A percentile compares a stretch with the other conserved stretches of the same genome.
Evolutionary conservation across 1,140 invertebrate genomes (phyloP).

Genomic region (Hestina assimilis): DNA sequence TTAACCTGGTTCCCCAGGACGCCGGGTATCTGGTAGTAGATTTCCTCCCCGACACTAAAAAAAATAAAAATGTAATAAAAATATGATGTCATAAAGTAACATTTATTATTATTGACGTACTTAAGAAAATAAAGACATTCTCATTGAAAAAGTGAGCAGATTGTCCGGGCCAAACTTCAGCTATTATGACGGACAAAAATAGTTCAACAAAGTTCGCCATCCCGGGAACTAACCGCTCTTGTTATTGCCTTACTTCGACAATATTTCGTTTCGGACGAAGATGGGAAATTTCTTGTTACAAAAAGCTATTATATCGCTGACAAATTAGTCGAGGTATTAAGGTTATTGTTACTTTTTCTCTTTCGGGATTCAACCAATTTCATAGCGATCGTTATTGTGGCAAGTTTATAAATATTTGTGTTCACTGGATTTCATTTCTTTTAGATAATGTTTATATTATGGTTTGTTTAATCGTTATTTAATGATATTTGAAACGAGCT

Average conservation of each 20-base stretch:
- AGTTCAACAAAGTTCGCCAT: slow-evolving; percentile 54
- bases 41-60: too few species aligned
- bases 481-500: too few species aligned
- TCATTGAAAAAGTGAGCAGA: slow-evolving; percentile 45
- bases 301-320: slow-evolving; percentile 53
- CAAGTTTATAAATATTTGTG: slow-evolving; percentile 41
- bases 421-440: too few species aligned
- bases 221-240: slow-evolving; percentile 52
- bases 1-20: too few species aligned
- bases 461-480: too few species aligned
- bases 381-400: slow-evolving; percentile 39
- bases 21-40: too few species aligned
- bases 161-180: slow-evolving; percentile 55
- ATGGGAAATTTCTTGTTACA: slow-evolving; percentile 49
- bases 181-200: slow-evolving; percentile 73
- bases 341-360: slow-evolving; percentile 28
- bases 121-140: slow-evolving; percentile 41
- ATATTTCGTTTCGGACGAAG: slow-evolving; percentile 60
- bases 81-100: too few species aligned
- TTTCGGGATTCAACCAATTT: slow-evolving; percentile 9
- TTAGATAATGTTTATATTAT: too few species aligned
- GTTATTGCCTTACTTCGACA: slow-evolving; percentile 70
- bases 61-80: too few species aligned
- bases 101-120: too few species aligned
- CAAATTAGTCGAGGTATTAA: slow-evolving; percentile 42